Evolutionary conservation across 2,113 vertebrate genomes (phyloP).

Genomic region (Leptocoma aspasia): DNA sequence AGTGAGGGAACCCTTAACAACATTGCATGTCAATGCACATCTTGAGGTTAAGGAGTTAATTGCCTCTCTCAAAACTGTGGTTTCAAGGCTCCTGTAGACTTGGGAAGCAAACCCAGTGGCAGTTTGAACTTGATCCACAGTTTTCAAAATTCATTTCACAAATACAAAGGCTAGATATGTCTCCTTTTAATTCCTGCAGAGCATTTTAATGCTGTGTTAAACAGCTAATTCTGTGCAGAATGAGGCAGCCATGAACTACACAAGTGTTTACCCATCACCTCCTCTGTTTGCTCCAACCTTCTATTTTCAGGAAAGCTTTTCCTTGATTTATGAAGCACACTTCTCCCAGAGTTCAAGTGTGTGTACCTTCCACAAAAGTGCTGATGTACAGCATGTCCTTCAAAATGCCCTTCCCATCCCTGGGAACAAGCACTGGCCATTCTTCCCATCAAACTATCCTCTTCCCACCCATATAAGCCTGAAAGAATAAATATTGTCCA

Average conservation of each 20-base stretch:
- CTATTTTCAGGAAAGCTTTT: not conserved
- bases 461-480: not conserved
- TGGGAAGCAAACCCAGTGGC: not conserved
- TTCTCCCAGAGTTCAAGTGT: not conserved
- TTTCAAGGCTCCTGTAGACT: slow-evolving; percentile 13
- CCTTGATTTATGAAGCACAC: not conserved
- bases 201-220: not conserved
- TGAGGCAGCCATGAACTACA: not conserved
- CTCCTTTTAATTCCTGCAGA: not conserved
- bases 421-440: not conserved
- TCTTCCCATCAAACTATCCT: not conserved
- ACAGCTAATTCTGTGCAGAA: not conserved
- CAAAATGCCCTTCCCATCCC: not conserved
- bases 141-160: not conserved
- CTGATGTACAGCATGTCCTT: not conserved
- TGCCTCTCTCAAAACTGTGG: slow-evolving; percentile 1
- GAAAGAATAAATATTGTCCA: not conserved
- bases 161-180: not conserved
- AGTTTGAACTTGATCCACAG: not conserved
- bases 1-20: not conserved
- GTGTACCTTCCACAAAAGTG: rapidly evolving
- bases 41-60: slow-evolving; percentile 46
- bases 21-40: not conserved
- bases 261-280: not conserved
- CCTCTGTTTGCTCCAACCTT: not conserved